A percentile compares a stretch with the other conserved stretches of the same genome.
Conservation (phyloP, 2,113 vertebrate species). For the Phaethon lepturus region DNA sequence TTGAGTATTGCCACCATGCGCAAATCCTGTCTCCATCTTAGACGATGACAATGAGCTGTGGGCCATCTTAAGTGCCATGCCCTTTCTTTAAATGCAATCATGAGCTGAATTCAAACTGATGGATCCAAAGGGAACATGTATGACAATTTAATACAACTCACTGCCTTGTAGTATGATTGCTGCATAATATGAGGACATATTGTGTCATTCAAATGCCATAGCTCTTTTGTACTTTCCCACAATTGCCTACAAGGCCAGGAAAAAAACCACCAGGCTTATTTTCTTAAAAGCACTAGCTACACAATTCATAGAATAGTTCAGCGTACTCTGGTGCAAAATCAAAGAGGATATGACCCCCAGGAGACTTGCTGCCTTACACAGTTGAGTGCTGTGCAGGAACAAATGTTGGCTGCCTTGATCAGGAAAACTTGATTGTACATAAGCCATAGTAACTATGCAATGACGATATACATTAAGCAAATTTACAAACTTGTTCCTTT, state of each 20-base stretch:
- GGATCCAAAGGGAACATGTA: not conserved
- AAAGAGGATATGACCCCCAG: not conserved
- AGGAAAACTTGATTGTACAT: not conserved
- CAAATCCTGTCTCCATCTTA: not conserved
- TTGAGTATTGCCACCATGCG: not conserved
- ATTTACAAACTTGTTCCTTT: not conserved
- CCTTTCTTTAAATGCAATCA: not conserved
- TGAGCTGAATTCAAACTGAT: not conserved
- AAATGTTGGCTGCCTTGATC: not conserved
- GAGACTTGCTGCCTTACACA: not conserved
- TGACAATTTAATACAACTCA: not conserved
- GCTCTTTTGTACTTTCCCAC: not conserved
- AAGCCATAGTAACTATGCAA: not conserved
- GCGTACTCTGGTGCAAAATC: not conserved
- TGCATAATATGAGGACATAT: not conserved
- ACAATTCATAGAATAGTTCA: not conserved
- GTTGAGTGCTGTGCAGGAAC: not conserved
- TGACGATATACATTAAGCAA: not conserved
- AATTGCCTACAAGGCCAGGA: not conserved
- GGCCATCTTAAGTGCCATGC: rapidly evolving
- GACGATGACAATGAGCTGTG: not conserved
- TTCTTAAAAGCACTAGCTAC: not conserved
- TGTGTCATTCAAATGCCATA: not conserved
- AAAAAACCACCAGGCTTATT: not conserved
- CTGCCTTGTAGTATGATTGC: not conserved